Evolutionary conservation across 2,113 vertebrate species (phyloP).

Genomic region (Pangasianodon gigas): DNA sequence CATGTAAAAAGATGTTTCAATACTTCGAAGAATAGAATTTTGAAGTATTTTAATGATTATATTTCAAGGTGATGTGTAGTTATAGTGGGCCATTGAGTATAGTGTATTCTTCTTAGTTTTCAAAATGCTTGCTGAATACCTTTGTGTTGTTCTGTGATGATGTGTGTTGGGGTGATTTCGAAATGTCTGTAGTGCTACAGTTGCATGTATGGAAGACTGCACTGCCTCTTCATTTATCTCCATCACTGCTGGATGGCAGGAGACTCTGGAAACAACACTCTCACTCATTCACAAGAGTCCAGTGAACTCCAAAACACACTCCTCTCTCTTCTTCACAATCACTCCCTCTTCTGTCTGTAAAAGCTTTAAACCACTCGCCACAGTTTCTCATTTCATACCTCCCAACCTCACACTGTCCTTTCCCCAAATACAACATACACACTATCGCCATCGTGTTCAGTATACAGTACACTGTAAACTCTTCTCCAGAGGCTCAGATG

Average conservation of each 20-base stretch:
- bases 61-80: neutral
- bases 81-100: neutral
- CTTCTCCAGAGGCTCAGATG: constrained; percentile 13
- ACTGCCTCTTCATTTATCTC: constrained; percentile 52
- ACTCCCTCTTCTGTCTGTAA: constrained; percentile 20
- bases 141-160: neutral
- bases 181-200: constrained; percentile 14
- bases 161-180: neutral
- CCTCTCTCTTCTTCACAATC: neutral
- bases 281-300: constrained; percentile 37
- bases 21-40: too few species aligned
- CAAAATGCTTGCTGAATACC: neutral
- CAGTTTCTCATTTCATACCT: neutral
- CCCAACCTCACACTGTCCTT: neutral
- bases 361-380: neutral
- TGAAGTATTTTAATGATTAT: neutral
- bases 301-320: constrained; percentile 23
- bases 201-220: constrained; percentile 25
- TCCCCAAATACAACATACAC: neutral
- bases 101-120: neutral
- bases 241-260: constrained; percentile 45
- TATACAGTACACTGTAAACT: constrained; percentile 23
- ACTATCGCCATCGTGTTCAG: neutral
- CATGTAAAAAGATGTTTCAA: neutral
- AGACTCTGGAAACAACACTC: constrained; percentile 36